A percentile compares a stretch with the other conserved stretches of the same genome.
Conservation (phyloP, 1,140 invertebrate species). For the Drosophila arizonae region DNA sequence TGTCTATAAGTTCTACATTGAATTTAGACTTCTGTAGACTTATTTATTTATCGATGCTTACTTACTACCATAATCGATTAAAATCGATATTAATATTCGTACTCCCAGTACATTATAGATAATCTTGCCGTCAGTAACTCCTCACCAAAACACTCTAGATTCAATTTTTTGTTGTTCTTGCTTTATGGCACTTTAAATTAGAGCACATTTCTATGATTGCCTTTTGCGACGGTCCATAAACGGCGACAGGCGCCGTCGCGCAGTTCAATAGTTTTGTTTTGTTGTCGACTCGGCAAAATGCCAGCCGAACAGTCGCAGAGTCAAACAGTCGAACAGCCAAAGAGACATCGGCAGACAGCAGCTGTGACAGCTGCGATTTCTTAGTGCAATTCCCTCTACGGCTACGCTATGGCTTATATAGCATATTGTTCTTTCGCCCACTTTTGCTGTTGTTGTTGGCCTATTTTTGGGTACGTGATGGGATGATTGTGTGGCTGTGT, state of each 20-base stretch:
- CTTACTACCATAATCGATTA: no score
- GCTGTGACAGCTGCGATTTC: conserved; percentile 56
- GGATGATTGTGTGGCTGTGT: conserved; percentile 33
- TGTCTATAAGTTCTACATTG: no score
- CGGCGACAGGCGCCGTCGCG: conserved; percentile 72
- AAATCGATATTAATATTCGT: no score
- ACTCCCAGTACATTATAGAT: not conserved
- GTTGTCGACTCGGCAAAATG: conserved; percentile 76
- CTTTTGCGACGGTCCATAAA: conserved; percentile 60
- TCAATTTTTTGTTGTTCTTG: conserved; percentile 3
- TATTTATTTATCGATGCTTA: no score
- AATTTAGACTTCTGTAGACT: no score
- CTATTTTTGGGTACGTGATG: conserved; percentile 47
- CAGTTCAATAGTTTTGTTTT: conserved; percentile 74
- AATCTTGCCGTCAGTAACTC: conserved; percentile 13
- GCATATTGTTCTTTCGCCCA: conserved; percentile 48
- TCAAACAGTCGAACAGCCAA: not conserved
- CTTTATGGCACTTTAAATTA: conserved; percentile 74
- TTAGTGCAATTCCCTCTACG: not conserved
- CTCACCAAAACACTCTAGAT: not conserved
- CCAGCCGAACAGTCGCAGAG: conserved; percentile 33
- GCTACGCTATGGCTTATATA: not conserved
- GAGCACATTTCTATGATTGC: conserved; percentile 78
- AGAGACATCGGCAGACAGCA: conserved; percentile 15
- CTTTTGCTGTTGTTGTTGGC: conserved; percentile 56